Evolutionary conservation across 2,888 invertebrate species (phyloP), one percentile per base, ranked within the genome.

Genomic region (Pachliopta kotzebuea): DNA sequence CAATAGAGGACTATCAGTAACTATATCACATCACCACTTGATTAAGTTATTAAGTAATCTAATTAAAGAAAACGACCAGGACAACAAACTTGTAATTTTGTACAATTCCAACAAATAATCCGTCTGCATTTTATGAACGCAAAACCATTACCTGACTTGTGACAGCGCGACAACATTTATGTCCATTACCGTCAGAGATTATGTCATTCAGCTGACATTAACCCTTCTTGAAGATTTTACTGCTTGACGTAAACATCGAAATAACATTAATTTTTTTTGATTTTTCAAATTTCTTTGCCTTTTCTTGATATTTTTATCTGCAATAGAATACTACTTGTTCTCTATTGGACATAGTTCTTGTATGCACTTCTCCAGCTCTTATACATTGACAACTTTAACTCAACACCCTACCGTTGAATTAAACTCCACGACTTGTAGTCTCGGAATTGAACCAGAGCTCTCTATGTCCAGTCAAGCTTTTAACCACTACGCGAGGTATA

Each of bases 131-230:
- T 57, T 62, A 50, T 26, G 31, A 53, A 50, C 52, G 37, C 20
- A 57, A 53, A 57, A 52, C 50, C 21, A 52, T 21, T 63, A 58
- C 57, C 59, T 57, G 62, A 26, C 29, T 45, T 54, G 42, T 59
- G 63, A 54, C 58, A 59, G 58, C 63, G 58, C 49, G 63, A 23
- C 55, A 57, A 59, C 58, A 55, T 58, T 63, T 59, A 50, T 59
- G 63, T 55, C 55, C 31, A 49, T 59, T 49, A 62, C 56, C 49
- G 49, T 26, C 29, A 8, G 29, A 62, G 53, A 59, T 63, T 63
- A 59, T 63, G 63, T 63, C 59, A 63, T 55, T 49, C 29, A 14
- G 29, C 54, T 59, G 63, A 63, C 37, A 55, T 54, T 63, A 63
- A 63, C 54, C 63, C 59, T 42, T 45, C 54, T 45, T 54, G 31